Evolutionary conservation across 2,797 vertebrate genomes (phyloP).

Genomic region (Microtus californicus): DNA sequence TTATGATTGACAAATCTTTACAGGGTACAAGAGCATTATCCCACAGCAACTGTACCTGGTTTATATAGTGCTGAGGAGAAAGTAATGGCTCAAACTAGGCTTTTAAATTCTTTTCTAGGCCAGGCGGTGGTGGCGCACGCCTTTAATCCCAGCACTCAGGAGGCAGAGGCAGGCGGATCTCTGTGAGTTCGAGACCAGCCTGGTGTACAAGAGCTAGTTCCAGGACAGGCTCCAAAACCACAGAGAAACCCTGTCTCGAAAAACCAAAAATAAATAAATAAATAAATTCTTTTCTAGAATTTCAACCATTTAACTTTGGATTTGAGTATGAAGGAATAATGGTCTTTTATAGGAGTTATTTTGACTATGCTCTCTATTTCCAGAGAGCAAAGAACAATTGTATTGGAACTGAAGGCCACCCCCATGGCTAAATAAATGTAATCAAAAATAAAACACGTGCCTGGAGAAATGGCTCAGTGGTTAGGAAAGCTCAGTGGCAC

Average conservation of each 20-base stretch:
- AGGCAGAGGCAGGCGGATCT: no score
- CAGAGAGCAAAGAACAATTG: neutral
- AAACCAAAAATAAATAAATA: no score
- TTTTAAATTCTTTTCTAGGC: neutral
- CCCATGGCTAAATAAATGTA: neutral
- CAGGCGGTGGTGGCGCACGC: no score
- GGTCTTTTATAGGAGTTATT: neutral
- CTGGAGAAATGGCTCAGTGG: neutral
- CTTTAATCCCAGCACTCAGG: no score
- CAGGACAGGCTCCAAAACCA: no score
- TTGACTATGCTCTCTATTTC: neutral
- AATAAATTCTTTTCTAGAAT: neutral
- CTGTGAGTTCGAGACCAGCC: no score
- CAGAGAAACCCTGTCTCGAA: no score
- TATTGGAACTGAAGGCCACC: neutral
- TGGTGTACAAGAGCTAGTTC: no score
- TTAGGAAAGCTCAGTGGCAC: neutral
- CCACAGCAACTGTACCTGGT: neutral
- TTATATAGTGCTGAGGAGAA: neutral
- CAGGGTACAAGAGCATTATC: no score
- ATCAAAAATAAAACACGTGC: neutral
- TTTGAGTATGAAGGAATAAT: neutral
- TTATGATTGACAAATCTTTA: no score
- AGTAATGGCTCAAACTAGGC: neutral
- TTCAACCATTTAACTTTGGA: neutral